Conservation (phyloP, 2,888 invertebrate species). For the Nomada fabriciana region DNA sequence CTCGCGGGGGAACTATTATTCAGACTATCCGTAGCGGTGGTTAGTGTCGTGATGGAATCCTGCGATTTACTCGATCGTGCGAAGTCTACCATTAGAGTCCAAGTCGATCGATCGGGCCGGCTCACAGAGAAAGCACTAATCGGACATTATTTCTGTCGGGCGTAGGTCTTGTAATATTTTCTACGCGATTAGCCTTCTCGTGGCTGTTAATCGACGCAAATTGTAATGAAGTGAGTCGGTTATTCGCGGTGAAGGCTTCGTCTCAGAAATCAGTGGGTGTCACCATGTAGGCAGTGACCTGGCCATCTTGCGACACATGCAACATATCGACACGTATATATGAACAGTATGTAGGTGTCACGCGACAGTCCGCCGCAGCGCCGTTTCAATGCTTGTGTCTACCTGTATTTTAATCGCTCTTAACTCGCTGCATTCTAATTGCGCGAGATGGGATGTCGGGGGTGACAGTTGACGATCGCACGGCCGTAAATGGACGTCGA, state of each 20-base stretch:
- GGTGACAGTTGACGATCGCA: constrained; percentile 52
- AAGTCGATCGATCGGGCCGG: constrained; percentile 3
- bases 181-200: constrained; percentile 23
- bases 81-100: background rate
- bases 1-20: too few relatives aligned
- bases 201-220: constrained; percentile 65
- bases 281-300: constrained; percentile 77
- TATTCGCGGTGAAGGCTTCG: constrained; percentile 56
- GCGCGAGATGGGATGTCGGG: constrained; percentile 52
- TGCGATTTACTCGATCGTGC: background rate
- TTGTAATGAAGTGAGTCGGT: constrained; percentile 45
- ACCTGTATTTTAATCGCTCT: constrained; percentile 64
- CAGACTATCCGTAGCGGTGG: background rate
- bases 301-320: constrained; percentile 75
- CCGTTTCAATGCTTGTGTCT: constrained; percentile 31
- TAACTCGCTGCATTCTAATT: constrained; percentile 53
- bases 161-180: constrained; percentile 5
- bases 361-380: constrained; percentile 31
- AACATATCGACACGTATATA: constrained; percentile 48
- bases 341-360: constrained; percentile 64
- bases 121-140: background rate
- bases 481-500: constrained; percentile 67
- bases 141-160: background rate
- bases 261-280: constrained; percentile 70
- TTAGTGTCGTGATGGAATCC: background rate